Conservation (phyloP, 2,113 vertebrate species). For the Lamprologus speciosus region DNA sequence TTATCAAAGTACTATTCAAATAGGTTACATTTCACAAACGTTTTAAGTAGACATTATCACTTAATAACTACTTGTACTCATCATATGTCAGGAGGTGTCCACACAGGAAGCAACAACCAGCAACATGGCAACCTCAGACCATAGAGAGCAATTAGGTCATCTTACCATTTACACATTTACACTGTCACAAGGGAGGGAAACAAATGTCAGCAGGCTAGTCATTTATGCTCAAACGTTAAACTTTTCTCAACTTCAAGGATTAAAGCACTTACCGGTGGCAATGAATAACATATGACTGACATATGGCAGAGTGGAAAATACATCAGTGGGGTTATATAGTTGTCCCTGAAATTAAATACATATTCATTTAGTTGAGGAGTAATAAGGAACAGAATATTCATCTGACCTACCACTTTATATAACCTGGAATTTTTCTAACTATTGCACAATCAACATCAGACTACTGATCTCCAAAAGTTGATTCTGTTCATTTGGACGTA, state of each 20-base stretch:
- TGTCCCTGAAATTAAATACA: neutral
- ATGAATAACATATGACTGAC: neutral
- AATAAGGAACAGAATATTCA: neutral
- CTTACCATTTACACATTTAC: neutral
- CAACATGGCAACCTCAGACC: neutral
- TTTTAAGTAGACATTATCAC: neutral
- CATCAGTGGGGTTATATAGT: neutral
- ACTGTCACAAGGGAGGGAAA: neutral
- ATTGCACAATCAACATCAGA: neutral
- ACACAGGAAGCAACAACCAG: neutral
- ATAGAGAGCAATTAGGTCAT: neutral
- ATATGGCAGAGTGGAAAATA: neutral
- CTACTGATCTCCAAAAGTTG: neutral
- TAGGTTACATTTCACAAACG: neutral
- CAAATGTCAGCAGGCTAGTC: neutral
- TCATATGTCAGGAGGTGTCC: neutral
- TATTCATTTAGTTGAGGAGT: neutral
- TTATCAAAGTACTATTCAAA: neutral
- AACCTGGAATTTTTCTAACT: neutral
- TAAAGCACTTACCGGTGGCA: neutral
- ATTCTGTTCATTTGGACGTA: fast-evolving
- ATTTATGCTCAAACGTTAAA: neutral
- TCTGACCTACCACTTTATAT: neutral
- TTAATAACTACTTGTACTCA: neutral
- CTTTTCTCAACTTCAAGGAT: neutral